Percentiles rank a stretch among this genome's conserved stretches.
Evolutionary conservation across 2,113 vertebrate genomes (phyloP).

Genomic region (Otis tarda): DNA sequence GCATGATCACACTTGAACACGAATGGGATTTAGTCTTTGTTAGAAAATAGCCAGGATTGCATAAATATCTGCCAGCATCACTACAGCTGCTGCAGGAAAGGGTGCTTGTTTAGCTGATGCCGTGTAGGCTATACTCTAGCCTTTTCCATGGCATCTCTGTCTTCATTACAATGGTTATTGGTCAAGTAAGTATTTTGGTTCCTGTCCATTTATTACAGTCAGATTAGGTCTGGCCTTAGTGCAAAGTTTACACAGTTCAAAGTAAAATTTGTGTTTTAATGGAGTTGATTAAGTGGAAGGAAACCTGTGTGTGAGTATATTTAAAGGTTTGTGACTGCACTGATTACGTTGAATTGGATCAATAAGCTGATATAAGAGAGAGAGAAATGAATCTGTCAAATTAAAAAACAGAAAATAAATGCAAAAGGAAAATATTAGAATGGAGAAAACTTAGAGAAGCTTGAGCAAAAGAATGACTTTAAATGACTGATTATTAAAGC

Average conservation of each 20-base stretch:
- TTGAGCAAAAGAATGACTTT: neutral
- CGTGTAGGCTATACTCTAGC: neutral
- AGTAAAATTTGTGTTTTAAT: neutral
- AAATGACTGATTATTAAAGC: neutral
- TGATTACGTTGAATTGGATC: neutral
- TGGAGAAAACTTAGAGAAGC: neutral
- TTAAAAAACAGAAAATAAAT: neutral
- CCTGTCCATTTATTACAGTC: neutral
- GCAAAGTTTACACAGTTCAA: neutral
- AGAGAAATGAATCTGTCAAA: neutral
- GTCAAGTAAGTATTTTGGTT: neutral
- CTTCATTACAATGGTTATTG: neutral
- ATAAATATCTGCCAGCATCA: conserved; percentile 27
- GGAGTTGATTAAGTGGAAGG: neutral
- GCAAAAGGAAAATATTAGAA: neutral
- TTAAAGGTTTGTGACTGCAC: neutral
- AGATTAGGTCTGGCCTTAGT: neutral
- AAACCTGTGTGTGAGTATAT: neutral
- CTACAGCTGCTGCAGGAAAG: neutral
- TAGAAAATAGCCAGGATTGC: conserved; percentile 2
- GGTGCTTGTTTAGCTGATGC: neutral
- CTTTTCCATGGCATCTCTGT: neutral
- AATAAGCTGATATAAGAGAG: neutral
- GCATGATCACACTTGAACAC: neutral
- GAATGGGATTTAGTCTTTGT: neutral